phyloP scores from a whole-genome alignment of 2,888 invertebrate genomes.

The Sinhomidia bicolor region DNA sequence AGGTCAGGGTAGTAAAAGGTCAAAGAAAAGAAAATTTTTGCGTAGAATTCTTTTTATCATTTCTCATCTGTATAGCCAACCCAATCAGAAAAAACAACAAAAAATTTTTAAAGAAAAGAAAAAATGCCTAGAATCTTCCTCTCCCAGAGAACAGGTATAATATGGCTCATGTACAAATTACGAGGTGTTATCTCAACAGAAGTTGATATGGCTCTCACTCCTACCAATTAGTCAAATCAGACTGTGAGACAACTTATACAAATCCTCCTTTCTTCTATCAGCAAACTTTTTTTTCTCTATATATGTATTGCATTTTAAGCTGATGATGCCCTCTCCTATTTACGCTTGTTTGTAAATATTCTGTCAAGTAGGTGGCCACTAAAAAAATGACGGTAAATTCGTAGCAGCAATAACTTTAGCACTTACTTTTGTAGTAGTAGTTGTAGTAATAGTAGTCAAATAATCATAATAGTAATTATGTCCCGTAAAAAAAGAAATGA shows the following conservation, averaged over 20 bases:
- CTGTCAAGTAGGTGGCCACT: not conserved
- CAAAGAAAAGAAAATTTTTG: not conserved
- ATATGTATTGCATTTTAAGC: not conserved
- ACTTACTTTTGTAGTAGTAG: constrained; percentile 5
- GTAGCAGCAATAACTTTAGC: not conserved
- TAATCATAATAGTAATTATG: constrained; percentile 11
- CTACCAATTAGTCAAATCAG: not conserved
- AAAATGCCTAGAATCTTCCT: too few relatives aligned
- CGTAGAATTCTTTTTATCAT: too few relatives aligned
- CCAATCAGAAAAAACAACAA: too few relatives aligned
- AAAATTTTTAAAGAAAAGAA: too few relatives aligned
- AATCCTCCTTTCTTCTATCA: not conserved
- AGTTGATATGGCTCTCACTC: constrained; percentile 16
- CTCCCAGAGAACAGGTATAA: not conserved
- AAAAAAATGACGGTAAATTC: constrained; percentile 24
- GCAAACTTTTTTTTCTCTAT: not conserved
- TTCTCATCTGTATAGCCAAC: too few relatives aligned
- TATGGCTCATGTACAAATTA: not conserved
- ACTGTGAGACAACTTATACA: not conserved
- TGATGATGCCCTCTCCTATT: not conserved
- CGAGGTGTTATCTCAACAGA: too few relatives aligned
- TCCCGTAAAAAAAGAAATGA: constrained; percentile 7
- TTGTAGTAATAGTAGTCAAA: not conserved
- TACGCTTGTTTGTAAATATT: not conserved
- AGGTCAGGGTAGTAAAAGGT: constrained; percentile 31